A percentile compares a stretch with the other conserved stretches of the same genome.
Conservation (phyloP, 2,797 vertebrate genomes). For the Myotis pilosus region DNA sequence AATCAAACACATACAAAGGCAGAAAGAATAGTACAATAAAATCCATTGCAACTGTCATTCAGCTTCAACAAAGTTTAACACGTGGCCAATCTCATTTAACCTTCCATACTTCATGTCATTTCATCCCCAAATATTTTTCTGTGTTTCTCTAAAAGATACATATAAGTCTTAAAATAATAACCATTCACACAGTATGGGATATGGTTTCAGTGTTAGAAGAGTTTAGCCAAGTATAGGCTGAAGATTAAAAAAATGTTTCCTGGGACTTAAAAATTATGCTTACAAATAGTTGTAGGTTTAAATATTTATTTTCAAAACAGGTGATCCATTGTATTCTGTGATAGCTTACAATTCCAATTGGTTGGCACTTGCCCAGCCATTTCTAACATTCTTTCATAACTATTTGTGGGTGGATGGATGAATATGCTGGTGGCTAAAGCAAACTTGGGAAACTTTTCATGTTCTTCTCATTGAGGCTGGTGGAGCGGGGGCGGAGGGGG, state of each 20-base stretch:
- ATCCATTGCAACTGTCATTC: accelerated
- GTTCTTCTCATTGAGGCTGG: not conserved
- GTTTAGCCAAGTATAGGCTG: not conserved
- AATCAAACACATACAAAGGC: not conserved
- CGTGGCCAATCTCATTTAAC: not conserved
- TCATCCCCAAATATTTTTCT: not conserved
- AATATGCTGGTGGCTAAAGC: not conserved
- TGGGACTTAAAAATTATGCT: not conserved
- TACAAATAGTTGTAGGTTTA: not conserved
- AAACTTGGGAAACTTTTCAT: not conserved
- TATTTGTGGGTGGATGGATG: not conserved
- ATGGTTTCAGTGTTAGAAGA: not conserved
- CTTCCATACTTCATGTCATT: not conserved
- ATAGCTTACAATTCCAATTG: not conserved
- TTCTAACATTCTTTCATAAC: not conserved
- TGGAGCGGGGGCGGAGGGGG: too few relatives aligned
- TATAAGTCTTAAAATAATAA: not conserved
- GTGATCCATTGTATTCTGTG: not conserved
- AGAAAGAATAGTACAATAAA: not conserved
- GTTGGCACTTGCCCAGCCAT: not conserved
- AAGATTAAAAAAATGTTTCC: not conserved
- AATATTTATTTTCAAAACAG: conserved; percentile 49
- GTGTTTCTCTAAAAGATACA: not conserved
- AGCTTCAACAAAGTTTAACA: not conserved
- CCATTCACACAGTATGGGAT: not conserved